These are phyloP conservation scores for Anas bernieri DNA, from an alignment of 2,797 vertebrate genomes.

Conservation along the genomic window DNA sequence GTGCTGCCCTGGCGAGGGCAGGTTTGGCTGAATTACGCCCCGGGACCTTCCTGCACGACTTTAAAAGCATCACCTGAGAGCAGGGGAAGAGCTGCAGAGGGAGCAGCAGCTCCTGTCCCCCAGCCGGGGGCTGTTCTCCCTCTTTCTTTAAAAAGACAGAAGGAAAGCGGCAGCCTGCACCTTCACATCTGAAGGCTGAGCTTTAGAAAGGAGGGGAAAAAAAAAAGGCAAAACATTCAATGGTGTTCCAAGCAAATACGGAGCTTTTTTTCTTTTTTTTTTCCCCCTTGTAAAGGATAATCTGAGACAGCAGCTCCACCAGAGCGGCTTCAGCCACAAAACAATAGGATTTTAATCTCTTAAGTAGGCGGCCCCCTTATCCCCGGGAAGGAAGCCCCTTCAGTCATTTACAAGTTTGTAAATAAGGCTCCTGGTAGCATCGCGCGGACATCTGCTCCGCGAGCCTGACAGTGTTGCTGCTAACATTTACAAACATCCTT, in stretches of 20 bases:
- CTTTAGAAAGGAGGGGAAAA: neutral
- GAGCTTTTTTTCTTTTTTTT: neutral
- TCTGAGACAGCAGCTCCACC: slow-evolving; percentile 67
- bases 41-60: neutral
- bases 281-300: slow-evolving; percentile 53
- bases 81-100: neutral
- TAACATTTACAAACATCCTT: slow-evolving; percentile 78
- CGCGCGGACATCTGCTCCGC: slow-evolving; percentile 70
- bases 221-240: slow-evolving; percentile 22
- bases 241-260: slow-evolving; percentile 31
- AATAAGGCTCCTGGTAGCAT: slow-evolving; percentile 72
- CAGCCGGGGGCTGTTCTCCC: rapidly evolving
- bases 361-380: slow-evolving; percentile 36
- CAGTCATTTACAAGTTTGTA: slow-evolving; percentile 71
- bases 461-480: slow-evolving; percentile 64
- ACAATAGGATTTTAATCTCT: slow-evolving; percentile 68
- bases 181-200: neutral
- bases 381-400: slow-evolving; percentile 50
- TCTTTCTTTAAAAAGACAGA: neutral
- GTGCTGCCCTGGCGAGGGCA: neutral
- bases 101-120: neutral
- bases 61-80: neutral
- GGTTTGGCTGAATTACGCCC: neutral
- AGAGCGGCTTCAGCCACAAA: slow-evolving; percentile 14
- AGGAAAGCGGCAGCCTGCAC: neutral